Percentiles rank a stretch among this genome's conserved stretches.
phyloP scores from a whole-genome alignment of 2,113 vertebrate genomes.

The Prunella himalayana region DNA sequence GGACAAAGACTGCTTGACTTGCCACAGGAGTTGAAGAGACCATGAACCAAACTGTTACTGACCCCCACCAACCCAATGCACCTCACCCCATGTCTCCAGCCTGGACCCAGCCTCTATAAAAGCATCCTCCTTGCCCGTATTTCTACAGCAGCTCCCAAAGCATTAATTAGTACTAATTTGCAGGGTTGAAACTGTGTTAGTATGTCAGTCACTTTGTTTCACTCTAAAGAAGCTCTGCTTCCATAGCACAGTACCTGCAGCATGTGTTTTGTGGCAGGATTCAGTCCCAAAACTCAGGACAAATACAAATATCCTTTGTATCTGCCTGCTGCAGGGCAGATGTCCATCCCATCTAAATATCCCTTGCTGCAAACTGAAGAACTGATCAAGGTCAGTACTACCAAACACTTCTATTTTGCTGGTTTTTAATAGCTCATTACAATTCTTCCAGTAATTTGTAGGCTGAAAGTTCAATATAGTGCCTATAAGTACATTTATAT shows the following conservation, averaged over 20 bases:
- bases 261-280: not conserved
- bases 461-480: not conserved
- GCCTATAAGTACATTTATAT: not conserved
- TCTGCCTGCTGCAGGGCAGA: not conserved
- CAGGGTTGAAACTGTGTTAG: not conserved
- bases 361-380: not conserved
- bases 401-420: not conserved
- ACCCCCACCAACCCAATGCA: not conserved
- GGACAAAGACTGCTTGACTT: not conserved
- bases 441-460: not conserved
- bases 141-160: not conserved
- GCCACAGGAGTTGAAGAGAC: not conserved
- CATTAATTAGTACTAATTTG: not conserved
- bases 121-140: not conserved
- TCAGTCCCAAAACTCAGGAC: not conserved
- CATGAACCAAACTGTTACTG: rapidly evolving
- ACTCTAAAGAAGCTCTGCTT: not conserved
- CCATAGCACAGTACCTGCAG: not conserved
- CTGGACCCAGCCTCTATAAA: not conserved
- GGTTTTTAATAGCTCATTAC: not conserved
- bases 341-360: not conserved
- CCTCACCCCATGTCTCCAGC: rapidly evolving
- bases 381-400: not conserved
- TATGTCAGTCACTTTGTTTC: not conserved
- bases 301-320: not conserved